A percentile compares a stretch with the other conserved stretches of the same genome.
These are phyloP conservation scores for Seriola dumerili DNA, from an alignment of 2,113 vertebrate species.

Conservation along the genomic window DNA sequence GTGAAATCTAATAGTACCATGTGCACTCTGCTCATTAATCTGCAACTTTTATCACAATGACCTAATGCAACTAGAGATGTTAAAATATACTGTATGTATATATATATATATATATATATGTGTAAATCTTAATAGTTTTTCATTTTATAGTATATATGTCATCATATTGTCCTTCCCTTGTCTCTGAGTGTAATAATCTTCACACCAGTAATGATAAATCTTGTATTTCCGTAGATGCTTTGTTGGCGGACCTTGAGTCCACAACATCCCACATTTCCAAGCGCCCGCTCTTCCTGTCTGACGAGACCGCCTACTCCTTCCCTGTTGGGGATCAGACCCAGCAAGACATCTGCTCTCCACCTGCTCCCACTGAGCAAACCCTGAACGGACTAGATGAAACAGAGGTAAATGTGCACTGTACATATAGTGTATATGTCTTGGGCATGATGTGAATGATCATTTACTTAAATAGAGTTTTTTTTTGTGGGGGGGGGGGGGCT, in stretches of 20 bases:
- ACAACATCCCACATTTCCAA: constrained; percentile 97
- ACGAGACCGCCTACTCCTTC: constrained; percentile 91
- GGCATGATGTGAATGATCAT: neutral
- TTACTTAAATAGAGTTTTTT: neutral
- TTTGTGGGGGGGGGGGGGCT: too few relatives aligned
- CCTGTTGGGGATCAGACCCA: constrained; percentile 89
- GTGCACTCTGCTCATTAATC: neutral
- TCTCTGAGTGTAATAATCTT: neutral
- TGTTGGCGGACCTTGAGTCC: constrained; percentile 96
- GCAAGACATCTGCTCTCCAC: constrained; percentile 87
- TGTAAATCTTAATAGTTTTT: too few relatives aligned
- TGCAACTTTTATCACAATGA: neutral
- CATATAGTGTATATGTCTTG: neutral
- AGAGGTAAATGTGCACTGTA: constrained; percentile 82
- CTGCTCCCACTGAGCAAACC: constrained; percentile 86
- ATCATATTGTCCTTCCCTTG: too few relatives aligned
- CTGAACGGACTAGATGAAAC: constrained; percentile 92
- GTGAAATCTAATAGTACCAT: neutral
- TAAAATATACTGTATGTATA: too few relatives aligned
- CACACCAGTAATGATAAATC: neutral
- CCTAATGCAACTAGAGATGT: neutral
- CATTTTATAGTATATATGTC: too few relatives aligned
- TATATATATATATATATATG: neutral
- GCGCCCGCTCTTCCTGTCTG: constrained; percentile 90
- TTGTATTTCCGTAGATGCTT: constrained; percentile 86